These are phyloP conservation scores for Brienomyrus brachyistius DNA, from an alignment of 2,113 vertebrate genomes.

Conservation along the genomic window DNA sequence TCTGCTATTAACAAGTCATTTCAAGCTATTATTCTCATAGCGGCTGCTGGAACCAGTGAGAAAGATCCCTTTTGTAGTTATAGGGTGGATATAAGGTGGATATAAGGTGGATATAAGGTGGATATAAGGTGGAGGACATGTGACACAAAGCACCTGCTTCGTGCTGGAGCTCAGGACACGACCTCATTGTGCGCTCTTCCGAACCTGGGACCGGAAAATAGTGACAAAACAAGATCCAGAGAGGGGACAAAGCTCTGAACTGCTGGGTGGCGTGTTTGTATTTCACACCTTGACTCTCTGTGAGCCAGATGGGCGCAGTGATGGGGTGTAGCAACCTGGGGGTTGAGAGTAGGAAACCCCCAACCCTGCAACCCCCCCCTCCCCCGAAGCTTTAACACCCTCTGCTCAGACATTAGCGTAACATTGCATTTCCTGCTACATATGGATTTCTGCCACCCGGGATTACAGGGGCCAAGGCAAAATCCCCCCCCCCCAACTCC, in stretches of 20 bases:
- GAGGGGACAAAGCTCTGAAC: background rate
- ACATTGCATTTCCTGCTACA: background rate
- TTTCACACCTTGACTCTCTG: background rate
- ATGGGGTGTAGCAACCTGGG: background rate
- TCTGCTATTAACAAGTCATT: constrained; percentile 43
- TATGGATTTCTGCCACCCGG: background rate
- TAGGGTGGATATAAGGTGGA: background rate
- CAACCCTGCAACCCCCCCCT: background rate
- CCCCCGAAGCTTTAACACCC: background rate
- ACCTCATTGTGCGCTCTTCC: background rate
- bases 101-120: no score
- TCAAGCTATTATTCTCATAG: constrained; percentile 37
- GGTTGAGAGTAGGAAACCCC: background rate
- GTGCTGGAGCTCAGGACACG: background rate
- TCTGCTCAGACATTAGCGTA: background rate
- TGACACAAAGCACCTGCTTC: background rate
- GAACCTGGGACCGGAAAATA: background rate
- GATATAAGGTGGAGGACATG: background rate
- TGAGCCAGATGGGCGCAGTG: constrained; percentile 6
- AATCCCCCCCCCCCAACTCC: no score
- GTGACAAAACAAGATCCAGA: background rate
- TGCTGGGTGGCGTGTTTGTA: background rate
- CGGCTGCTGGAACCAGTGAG: constrained; percentile 20
- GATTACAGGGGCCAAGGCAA: background rate
- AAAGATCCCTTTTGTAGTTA: background rate